Conservation (phyloP, 2,888 invertebrate genomes). For the Epinotia ramella region DNA sequence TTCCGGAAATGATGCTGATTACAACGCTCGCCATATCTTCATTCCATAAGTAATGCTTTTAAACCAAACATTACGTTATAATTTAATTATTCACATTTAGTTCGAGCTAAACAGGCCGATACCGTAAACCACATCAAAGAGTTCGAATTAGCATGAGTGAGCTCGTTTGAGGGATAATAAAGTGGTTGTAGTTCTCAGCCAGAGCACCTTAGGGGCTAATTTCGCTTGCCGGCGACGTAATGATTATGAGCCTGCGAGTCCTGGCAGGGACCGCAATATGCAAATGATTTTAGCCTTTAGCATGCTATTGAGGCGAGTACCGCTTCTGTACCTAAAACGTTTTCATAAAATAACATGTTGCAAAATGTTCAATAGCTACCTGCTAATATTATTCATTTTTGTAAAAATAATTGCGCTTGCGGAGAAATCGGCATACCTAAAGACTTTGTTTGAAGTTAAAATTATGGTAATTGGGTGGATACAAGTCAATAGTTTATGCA, state of each 20-base stretch:
- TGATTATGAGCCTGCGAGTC: constrained; percentile 75
- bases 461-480: constrained; percentile 6
- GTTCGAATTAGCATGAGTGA: constrained; percentile 79
- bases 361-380: constrained; percentile 31
- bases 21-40: background rate
- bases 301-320: constrained; percentile 55
- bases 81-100: constrained; percentile 41
- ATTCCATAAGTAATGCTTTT: constrained; percentile 1
- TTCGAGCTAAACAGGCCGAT: constrained; percentile 38
- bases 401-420: constrained; percentile 2
- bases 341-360: constrained; percentile 54
- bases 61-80: constrained; percentile 5
- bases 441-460: constrained; percentile 21
- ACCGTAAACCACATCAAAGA: constrained; percentile 78
- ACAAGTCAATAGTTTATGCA: constrained; percentile 1
- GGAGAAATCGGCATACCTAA: background rate
- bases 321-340: constrained; percentile 59
- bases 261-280: constrained; percentile 76
- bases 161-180: constrained; percentile 80
- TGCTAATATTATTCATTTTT: constrained; percentile 38
- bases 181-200: constrained; percentile 74
- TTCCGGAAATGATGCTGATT: too few species aligned
- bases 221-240: constrained; percentile 72
- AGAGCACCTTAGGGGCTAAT: constrained; percentile 83
- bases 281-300: constrained; percentile 82